Evolutionary conservation across 2,113 vertebrate genomes (phyloP), one percentile per base, ranked within the genome.

Genomic region (Gasterosteus nipponicus): DNA sequence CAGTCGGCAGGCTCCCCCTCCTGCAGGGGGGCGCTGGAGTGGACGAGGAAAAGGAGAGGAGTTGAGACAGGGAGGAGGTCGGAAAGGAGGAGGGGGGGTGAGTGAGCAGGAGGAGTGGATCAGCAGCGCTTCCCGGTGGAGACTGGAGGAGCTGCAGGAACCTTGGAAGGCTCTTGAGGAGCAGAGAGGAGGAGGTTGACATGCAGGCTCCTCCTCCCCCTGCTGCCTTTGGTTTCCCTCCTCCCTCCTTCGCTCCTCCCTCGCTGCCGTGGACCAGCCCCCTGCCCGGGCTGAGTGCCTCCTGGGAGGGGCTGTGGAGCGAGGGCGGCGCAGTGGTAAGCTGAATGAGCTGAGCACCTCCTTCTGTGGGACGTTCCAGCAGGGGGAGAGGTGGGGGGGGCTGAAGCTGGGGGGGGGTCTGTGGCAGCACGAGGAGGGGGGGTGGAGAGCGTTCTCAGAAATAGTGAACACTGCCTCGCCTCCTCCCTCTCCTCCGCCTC

Each of bases 61-160:
- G 79, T 46, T 75, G 69, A 26, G 81, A 89, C 38, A 88, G 47
- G 16, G 82, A 87, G 33, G 86, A 86, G 12, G 76, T 26, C 0
- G 86, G 84, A 16, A 73, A 16, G 46, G 80, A 73, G 1, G 78
- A 81, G 44, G 66, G 44, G 66, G 75, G 49, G 18, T 59, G n/a
- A 85, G 83, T 18, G 78, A 80, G n/a, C 73, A 87, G 49, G 70
- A 83, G 41, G 80, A 83, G 15, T 78, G 69, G 39, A 87, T 78
- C 47, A 85, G 85, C 26, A 76, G 41, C 1, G 10, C 54, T 38
- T 69, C 79, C 69, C 19, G 22, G 2, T 81, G 75, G 38, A 84
- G 44, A 7, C 68, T 42, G 12, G 69, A 77, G 49, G 67, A 66
- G 14, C 83, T 80, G 59, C 73, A 80, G 18, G 80, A 85, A 22